Base-by-base conservation (phyloP, 2,797 vertebrate species). In the Vipera ursinii region DNA sequence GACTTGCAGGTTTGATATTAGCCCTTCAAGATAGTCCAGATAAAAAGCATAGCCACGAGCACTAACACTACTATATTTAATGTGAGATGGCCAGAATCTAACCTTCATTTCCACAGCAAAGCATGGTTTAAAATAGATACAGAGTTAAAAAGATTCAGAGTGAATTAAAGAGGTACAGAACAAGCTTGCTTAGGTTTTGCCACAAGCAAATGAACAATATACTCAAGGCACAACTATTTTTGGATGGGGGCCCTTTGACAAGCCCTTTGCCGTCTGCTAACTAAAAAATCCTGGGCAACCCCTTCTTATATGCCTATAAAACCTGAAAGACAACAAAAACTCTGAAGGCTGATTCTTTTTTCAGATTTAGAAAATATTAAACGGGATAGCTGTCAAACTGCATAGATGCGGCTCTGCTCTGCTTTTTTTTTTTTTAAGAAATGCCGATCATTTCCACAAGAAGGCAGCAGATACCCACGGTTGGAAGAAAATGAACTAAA, bases 401-500 rank as follows among this genome's bases (percentile, higher is more conserved):
- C 38, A 12, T 24, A 82, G 8, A 0, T 9, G 13, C 7, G 28
- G 22, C 26, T 44, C 28, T 87, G 28, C 28, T 87, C n/a, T 61
- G 24, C 2, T 26, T 22, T 22, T 59, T 20, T 59, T 20, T 57
- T 59, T 22, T 61, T 10, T 1, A 38, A 93, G 86, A 94, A 88
- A 69, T 92, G 89, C 82, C 4, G 0, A 0, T 6, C 4, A 3
- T 0, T 13, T 94, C 97, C 97, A 97, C 96, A 94, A 96, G 98
- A 97, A 97, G 91, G 96, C 94, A 97, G 97, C 57, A 96, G 92
- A 94, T 28, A 90, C 95, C 92, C 90, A 94, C 9, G 88, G 96
- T 96, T 97, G 88, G 95, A 90, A 85, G 90, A 78, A 60, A 48
- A 78, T 48, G 38, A 1, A 1, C 3, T 0, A 0, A 60, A 9